Percentiles rank a stretch among this genome's conserved stretches.
Evolutionary conservation across 2,888 invertebrate species (phyloP).

Genomic region (Lochmaea capreae): DNA sequence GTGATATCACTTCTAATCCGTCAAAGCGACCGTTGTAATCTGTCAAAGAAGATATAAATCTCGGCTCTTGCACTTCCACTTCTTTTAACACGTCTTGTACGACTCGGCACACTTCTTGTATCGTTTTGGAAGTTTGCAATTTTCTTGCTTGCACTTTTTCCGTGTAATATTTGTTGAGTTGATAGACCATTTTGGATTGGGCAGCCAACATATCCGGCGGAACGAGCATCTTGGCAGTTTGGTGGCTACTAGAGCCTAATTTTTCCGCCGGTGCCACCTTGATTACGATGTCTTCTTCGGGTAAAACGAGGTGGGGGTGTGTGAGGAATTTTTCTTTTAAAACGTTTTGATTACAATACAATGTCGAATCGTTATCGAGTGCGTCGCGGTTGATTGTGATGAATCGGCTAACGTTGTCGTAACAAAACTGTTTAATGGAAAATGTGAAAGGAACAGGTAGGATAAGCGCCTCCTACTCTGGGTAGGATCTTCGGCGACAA

Average conservation of each 20-base stretch:
- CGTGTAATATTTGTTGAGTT: conserved; percentile 83
- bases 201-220: conserved; percentile 94
- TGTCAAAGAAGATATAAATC: conserved; percentile 82
- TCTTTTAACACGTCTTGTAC: conserved; percentile 86
- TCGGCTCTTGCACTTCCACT: conserved; percentile 85
- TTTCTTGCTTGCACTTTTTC: conserved; percentile 82
- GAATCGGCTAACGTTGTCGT: conserved; percentile 57
- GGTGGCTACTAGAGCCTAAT: conserved; percentile 56
- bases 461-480: conserved; percentile 55
- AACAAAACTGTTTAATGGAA: conserved; percentile 56
- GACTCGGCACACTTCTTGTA: conserved; percentile 81
- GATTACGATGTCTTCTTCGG: conserved; percentile 46
- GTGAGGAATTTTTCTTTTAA: conserved; percentile 8
- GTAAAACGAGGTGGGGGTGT: conserved; percentile 42
- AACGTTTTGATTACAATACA: conserved; percentile 14
- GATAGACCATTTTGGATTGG: conserved; percentile 94
- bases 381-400: conserved; percentile 52
- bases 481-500: conserved; percentile 49
- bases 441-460: conserved; percentile 54
- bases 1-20: conserved; percentile 81
- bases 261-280: conserved; percentile 57
- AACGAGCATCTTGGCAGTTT: conserved; percentile 79
- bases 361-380: conserved; percentile 6
- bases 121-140: conserved; percentile 76
- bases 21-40: conserved; percentile 82